Conservation (phyloP, 2,888 invertebrate genomes). For the Meandrusa payeni region DNA sequence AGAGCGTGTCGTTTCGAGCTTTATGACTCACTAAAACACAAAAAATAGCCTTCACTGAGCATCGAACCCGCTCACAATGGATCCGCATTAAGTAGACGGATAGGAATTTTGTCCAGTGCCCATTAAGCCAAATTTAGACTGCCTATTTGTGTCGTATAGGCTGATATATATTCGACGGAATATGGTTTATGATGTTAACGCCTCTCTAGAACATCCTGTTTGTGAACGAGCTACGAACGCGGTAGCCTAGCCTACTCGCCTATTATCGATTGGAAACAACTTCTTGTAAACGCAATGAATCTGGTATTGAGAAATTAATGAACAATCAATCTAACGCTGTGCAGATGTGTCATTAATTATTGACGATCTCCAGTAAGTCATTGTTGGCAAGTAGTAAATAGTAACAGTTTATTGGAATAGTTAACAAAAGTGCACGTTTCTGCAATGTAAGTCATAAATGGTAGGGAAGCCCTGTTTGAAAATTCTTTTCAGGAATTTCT, state of each 20-base stretch:
- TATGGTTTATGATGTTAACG: constrained; percentile 6
- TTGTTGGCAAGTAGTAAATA: background rate
- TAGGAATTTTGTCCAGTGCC: constrained; percentile 37
- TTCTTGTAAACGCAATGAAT: constrained; percentile 43
- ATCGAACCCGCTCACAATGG: constrained; percentile 36
- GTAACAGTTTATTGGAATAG: no score
- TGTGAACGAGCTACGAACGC: constrained; percentile 42
- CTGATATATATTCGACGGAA: background rate
- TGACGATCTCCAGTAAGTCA: background rate
- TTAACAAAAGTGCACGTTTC: no score
- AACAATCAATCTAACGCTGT: constrained; percentile 8
- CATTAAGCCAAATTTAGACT: constrained; percentile 41
- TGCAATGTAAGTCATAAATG: no score
- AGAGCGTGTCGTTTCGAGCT: constrained; percentile 46
- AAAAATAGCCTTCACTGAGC: constrained; percentile 45
- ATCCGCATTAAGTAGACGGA: constrained; percentile 38
- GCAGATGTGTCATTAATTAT: constrained; percentile 3
- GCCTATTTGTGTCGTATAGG: constrained; percentile 19
- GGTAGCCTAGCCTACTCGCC: constrained; percentile 60
- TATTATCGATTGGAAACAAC: constrained; percentile 69
- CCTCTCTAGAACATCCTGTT: constrained; percentile 14
- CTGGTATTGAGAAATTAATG: constrained; percentile 26
- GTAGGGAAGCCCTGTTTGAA: no score
- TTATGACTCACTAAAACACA: constrained; percentile 46
- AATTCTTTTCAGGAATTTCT: no score